Base-by-base conservation (phyloP, 2,888 invertebrate species). In the Cerastis rubricosa region DNA sequence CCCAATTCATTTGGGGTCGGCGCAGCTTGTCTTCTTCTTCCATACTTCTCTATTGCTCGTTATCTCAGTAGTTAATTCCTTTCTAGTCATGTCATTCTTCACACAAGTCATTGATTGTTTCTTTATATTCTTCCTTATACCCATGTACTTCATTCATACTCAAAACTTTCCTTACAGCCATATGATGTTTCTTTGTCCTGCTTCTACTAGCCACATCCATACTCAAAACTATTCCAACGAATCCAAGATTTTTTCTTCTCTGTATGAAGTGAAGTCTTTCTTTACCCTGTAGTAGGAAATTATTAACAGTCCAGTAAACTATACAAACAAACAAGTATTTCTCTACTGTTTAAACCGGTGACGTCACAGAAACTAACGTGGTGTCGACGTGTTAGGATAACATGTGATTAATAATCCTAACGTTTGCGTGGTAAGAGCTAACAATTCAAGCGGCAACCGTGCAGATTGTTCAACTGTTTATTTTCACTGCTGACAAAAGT, bases 371-470 rank as follows among this genome's bases (percentile, higher is more conserved):
- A 85, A 81, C 76, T 81, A 81, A 85, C 80, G 77, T 83, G 81
- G 81, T 86, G 86, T 88, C 81, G 85, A 89, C 88, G 81, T 85
- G 84, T n/a, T 90, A 77, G 86, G 90, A 90, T 91, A 91, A 88
- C 86, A 76, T 80, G 83, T 91, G 88, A 93, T 90, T 90, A 91
- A 93, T 91, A 83, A 83, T 78, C 19, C 76, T 71, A 75, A 69
- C 73, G 85, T 73, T 92, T 81, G 92, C 93, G 92, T 92, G 93
- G 78, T 81, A 80, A 81, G 88, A 83, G 76, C 74, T 69, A 80
- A 88, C 90, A 86, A 88, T 88, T 92, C 90, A 91, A 87, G 12
- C 69, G 74, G 79, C 73, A 85, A 80, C 78, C 76, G 77, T 80
- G 45, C 80, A 84, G 87, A 83, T 79, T 80, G 74, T 79, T 80